phyloP scores from a whole-genome alignment of 2,113 vertebrate species.

The Eudyptes chrysolophus region DNA sequence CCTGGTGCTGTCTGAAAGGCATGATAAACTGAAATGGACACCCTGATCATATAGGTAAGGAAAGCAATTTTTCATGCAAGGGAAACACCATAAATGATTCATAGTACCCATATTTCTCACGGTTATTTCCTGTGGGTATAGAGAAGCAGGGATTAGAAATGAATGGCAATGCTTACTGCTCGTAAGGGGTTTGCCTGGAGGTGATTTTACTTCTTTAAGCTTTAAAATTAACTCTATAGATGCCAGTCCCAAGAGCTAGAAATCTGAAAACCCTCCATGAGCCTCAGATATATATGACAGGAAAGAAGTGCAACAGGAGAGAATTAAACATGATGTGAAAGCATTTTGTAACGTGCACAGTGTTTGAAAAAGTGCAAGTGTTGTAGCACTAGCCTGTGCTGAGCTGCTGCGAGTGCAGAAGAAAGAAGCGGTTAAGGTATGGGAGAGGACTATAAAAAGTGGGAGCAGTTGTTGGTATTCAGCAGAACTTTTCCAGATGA shows the following conservation, averaged over 20 bases:
- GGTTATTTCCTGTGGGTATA: constrained; percentile 68
- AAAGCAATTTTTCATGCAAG: constrained; percentile 56
- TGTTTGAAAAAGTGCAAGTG: not conserved
- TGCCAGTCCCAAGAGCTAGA: not conserved
- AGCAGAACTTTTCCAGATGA: not conserved
- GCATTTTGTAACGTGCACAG: not conserved
- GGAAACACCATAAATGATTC: constrained; percentile 62
- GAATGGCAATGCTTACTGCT: constrained; percentile 55
- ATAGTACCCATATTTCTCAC: constrained; percentile 41
- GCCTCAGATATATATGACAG: not conserved
- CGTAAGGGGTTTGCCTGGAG: constrained; percentile 51
- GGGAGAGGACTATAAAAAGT: not conserved
- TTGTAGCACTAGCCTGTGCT: not conserved
- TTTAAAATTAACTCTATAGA: constrained; percentile 4
- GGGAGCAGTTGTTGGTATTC: not conserved
- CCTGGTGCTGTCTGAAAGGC: constrained; percentile 1
- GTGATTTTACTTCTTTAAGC: constrained; percentile 42
- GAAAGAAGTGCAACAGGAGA: not conserved
- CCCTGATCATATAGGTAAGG: constrained; percentile 32
- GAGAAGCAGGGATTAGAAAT: constrained; percentile 63
- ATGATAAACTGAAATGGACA: constrained; percentile 55
- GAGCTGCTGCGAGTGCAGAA: not conserved
- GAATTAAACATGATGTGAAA: not conserved
- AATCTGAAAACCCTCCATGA: not conserved
- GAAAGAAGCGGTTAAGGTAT: not conserved